Percentiles rank a stretch among this genome's conserved stretches.
These are phyloP conservation scores for Tragelaphus scriptus DNA, from an alignment of 2,113 vertebrate genomes.

Conservation along the genomic window DNA sequence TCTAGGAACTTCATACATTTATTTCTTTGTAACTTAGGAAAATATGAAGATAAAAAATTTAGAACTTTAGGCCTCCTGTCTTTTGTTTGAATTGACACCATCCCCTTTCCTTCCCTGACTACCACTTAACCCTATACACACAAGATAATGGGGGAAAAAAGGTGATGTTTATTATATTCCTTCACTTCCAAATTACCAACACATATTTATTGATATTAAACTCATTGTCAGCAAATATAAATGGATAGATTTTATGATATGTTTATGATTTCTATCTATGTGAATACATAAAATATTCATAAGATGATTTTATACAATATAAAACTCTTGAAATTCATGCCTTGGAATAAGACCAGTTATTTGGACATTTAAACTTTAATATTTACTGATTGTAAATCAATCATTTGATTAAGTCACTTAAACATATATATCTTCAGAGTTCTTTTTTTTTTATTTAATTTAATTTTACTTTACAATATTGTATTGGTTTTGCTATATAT, in stretches of 20 bases:
- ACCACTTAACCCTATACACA: not conserved
- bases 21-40: not conserved
- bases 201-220: not conserved
- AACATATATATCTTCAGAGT: not conserved
- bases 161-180: not conserved
- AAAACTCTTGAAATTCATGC: not conserved
- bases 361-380: not conserved
- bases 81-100: not conserved
- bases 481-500: too few species aligned
- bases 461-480: too few species aligned
- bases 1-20: not conserved
- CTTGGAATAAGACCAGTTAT: not conserved
- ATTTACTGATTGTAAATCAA: not conserved
- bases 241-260: not conserved
- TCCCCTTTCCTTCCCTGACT: not conserved
- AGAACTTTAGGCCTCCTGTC: not conserved
- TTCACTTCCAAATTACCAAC: not conserved
- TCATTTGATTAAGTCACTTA: not conserved
- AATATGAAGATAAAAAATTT: not conserved
- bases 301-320: not conserved
- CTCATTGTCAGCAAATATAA: not conserved
- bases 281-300: not conserved
- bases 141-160: accelerated
- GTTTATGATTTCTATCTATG: not conserved
- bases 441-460: not conserved